These are phyloP conservation scores for Rhizoglyphus robini DNA, from an alignment of 1,140 invertebrate genomes.

Conservation along the genomic window DNA sequence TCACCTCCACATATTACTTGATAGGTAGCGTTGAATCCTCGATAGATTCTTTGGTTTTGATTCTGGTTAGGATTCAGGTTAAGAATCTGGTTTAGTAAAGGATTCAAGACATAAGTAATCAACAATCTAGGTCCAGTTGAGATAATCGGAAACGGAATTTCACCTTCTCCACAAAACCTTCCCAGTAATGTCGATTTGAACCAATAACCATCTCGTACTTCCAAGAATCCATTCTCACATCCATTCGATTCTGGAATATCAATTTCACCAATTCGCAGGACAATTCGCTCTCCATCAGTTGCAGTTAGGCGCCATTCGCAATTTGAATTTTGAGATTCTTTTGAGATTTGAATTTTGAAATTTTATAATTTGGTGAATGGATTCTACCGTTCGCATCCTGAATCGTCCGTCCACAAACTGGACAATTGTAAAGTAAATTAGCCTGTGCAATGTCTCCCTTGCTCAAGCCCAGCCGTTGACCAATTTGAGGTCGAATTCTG, in stretches of 20 bases:
- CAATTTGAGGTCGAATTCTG: slow-evolving; percentile 87
- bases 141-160: slow-evolving; percentile 51
- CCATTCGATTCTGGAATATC: slow-evolving; percentile 55
- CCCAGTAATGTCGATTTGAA: slow-evolving; percentile 64
- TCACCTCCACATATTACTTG: slow-evolving; percentile 85
- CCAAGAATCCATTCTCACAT: slow-evolving; percentile 75
- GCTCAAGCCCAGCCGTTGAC: slow-evolving; percentile 76
- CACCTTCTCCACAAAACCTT: slow-evolving; percentile 60
- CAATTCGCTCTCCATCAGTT: slow-evolving; percentile 86
- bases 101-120: slow-evolving; percentile 57
- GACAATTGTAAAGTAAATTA: slow-evolving; percentile 86
- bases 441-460: slow-evolving; percentile 90
- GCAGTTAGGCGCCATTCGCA: slow-evolving; percentile 95
- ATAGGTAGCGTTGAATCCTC: slow-evolving; percentile 65
- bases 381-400: slow-evolving; percentile 75
- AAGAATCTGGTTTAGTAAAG: slow-evolving; percentile 41
- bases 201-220: slow-evolving; percentile 88
- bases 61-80: too few species aligned
- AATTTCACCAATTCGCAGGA: slow-evolving; percentile 74
- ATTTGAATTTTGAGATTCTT: slow-evolving; percentile 50
- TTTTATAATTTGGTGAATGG: slow-evolving; percentile 50
- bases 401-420: slow-evolving; percentile 83
- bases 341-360: slow-evolving; percentile 34
- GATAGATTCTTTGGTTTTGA: too few species aligned
- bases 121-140: slow-evolving; percentile 68